These are phyloP conservation scores for Diplogasteroides magnus DNA, from an alignment of 1,140 invertebrate species.

Conservation along the genomic window DNA sequence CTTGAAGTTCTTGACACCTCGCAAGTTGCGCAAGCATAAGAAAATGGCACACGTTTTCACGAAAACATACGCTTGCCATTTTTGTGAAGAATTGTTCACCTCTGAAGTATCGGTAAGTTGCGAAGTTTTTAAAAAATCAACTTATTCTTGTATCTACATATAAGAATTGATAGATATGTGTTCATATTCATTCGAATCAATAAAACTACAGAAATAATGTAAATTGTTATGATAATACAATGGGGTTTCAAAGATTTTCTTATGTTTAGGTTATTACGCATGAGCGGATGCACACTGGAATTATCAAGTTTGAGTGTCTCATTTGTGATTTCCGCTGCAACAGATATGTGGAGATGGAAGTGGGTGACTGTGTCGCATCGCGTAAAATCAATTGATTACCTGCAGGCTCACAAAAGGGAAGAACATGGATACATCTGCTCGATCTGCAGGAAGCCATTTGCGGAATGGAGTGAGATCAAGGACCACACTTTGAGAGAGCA, in stretches of 20 bases:
- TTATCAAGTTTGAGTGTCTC: conserved; percentile 55
- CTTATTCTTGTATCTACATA: no score
- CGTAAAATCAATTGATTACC: no score
- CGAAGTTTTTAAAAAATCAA: no score
- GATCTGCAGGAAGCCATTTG: conserved; percentile 47
- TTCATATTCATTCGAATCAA: no score
- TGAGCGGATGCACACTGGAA: conserved; percentile 53
- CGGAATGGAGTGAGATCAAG: conserved; percentile 51
- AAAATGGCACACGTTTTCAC: conserved; percentile 56
- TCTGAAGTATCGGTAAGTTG: conserved; percentile 45
- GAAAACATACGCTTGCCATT: conserved; percentile 54
- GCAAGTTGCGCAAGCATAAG: conserved; percentile 55
- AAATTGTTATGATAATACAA: conserved; percentile 6
- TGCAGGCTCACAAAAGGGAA: conserved; percentile 39
- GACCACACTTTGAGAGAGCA: conserved; percentile 51
- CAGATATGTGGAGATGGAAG: conserved; percentile 51
- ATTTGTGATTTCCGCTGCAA: conserved; percentile 55
- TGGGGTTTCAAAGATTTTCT: no score
- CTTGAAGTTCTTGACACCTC: conserved; percentile 50
- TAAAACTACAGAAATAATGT: neutral
- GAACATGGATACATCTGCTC: conserved; percentile 54
- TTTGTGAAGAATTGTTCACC: conserved; percentile 53
- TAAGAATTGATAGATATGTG: no score
- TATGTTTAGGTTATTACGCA: conserved; percentile 50
- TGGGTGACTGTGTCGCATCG: no score